phyloP scores from a whole-genome alignment of 2,888 invertebrate species.

The Teleiodes luculella region DNA sequence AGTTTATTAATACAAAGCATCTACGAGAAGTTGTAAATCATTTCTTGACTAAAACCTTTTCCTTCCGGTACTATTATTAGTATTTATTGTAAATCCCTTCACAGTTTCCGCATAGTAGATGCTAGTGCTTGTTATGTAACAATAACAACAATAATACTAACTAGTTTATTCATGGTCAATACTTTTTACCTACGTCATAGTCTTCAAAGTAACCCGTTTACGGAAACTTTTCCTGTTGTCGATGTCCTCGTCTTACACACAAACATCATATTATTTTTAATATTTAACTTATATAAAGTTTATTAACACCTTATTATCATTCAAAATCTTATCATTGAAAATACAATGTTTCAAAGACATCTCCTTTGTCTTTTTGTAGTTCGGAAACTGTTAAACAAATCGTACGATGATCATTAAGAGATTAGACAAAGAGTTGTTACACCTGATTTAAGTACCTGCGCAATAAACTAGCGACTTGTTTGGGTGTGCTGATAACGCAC shows the following conservation, averaged over 20 bases:
- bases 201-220: not conserved
- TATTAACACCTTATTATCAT: constrained; percentile 4
- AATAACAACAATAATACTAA: constrained; percentile 1
- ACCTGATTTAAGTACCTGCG: constrained; percentile 32
- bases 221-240: not conserved
- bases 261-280: not conserved
- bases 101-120: not conserved
- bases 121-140: not conserved
- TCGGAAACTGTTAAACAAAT: constrained; percentile 2
- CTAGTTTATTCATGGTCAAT: constrained; percentile 3
- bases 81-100: not conserved
- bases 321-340: not conserved
- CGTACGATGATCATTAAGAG: constrained; percentile 1
- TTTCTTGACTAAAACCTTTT: not conserved
- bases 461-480: constrained; percentile 43
- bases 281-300: constrained; percentile 2
- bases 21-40: too few relatives aligned
- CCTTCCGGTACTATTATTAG: not conserved
- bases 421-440: constrained; percentile 7
- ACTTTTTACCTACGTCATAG: constrained; percentile 1
- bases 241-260: not conserved
- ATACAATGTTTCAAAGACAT: not conserved
- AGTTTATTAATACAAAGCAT: too few relatives aligned
- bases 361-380: not conserved
- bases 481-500: constrained; percentile 39